Percentiles rank a stretch among this genome's conserved stretches.
Conservation (phyloP, 2,797 vertebrate genomes). For the Thamnophis elegans region DNA sequence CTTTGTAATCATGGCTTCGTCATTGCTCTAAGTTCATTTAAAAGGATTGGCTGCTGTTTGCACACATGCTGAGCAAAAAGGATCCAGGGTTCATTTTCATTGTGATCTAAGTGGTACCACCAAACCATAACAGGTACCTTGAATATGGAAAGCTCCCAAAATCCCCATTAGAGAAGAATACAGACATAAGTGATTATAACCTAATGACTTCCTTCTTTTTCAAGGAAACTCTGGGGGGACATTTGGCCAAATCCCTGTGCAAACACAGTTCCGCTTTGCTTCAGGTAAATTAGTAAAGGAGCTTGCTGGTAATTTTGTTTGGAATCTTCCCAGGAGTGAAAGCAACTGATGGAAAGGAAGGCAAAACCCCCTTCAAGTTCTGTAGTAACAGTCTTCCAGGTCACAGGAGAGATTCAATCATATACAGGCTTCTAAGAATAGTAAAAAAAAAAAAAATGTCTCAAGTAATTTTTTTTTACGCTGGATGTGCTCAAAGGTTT, state of each 20-base stretch:
- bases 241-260: background rate
- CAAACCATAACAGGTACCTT: slow-evolving; percentile 1
- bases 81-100: slow-evolving; percentile 74
- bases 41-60: slow-evolving; percentile 85
- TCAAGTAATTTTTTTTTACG: background rate
- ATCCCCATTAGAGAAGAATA: background rate
- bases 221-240: background rate
- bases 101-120: slow-evolving; percentile 75
- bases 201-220: background rate
- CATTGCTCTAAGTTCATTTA: slow-evolving; percentile 58
- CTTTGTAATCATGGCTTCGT: slow-evolving; percentile 81
- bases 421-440: background rate
- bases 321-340: background rate
- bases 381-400: background rate
- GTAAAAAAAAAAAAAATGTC: too few relatives aligned
- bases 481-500: background rate
- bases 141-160: background rate
- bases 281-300: background rate
- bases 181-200: background rate
- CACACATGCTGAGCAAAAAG: slow-evolving; percentile 77
- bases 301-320: background rate
- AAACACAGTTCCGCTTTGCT: background rate
- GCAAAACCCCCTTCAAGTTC: background rate
- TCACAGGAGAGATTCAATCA: background rate
- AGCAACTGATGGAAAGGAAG: background rate